Evolutionary conservation across 2,888 invertebrate species (phyloP), one percentile per base, ranked within the genome.

Genomic region (Megaustenia siamemsis): DNA sequence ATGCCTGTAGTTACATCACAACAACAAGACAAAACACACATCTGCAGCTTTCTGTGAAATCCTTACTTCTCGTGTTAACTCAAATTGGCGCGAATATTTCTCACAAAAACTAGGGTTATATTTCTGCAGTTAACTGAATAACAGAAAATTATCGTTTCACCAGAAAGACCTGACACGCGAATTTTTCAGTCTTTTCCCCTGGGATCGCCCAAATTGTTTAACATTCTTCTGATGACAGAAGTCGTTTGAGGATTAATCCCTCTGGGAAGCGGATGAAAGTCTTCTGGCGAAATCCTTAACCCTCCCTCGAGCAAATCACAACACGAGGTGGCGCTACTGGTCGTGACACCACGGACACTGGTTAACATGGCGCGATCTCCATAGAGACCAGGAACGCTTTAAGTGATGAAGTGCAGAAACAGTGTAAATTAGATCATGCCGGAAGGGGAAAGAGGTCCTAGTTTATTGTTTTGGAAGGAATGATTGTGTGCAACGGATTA

Each of bases 271-370:
- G 24, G 21, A 35, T 45, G 45, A 24, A 66, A n/a, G 21, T 38
- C n/a, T 43, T 24, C 28, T 2, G 1, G 15, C 43, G n/a, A 45
- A 63, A 38, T 66, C 49, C 63, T 60, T 43, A 32, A 45, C 28
- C 28, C 75, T 82, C 82, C 82, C 75, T 32, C 35, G 82, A 75
- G 82, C 75, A 73, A 82, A 82, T 82, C 82, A 63, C 82, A 63
- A 73, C 82, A 63, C 66, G 73, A 73, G 75, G 75, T 60, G 82
- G 75, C 82, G 82, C 82, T 82, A 82, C 75, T 82, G 66, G 75
- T 75, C 75, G 75, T 82, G 82, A 82, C 82, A 82, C 82, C 75
- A 82, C 60, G 56, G 82, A 82, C 82, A 82, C 28, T 2, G 32
- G 75, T 60, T 40, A 75, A 73, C 63, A 75, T 49, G 73, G 49